Evolutionary conservation across 2,113 vertebrate genomes (phyloP).

Genomic region (Andinoacara biseriatus): DNA sequence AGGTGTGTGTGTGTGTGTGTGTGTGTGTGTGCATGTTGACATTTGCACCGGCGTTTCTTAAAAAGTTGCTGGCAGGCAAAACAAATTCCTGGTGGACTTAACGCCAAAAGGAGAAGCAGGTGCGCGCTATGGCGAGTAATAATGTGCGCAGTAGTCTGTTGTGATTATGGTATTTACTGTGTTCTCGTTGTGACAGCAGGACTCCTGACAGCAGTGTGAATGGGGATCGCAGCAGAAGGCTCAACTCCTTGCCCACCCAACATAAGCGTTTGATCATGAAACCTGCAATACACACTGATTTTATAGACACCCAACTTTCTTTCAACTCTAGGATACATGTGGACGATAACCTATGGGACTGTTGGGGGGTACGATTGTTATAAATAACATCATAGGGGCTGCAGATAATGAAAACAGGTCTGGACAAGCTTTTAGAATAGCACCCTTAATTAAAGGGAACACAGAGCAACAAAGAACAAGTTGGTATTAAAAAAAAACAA

Average conservation of each 20-base stretch:
- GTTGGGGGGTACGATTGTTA: constrained; percentile 33
- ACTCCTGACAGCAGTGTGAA: constrained; percentile 5
- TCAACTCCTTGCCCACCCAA: not conserved
- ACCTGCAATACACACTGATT: not conserved
- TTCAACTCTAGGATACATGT: not conserved
- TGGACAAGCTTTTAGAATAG: constrained; percentile 42
- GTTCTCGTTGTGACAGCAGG: not conserved
- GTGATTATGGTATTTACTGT: not conserved
- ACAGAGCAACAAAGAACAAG: not conserved
- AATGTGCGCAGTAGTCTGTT: not conserved
- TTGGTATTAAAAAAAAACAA: not conserved
- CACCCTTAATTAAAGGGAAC: constrained; percentile 41
- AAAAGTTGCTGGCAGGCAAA: constrained; percentile 5
- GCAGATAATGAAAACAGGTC: constrained; percentile 3
- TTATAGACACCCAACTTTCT: not conserved
- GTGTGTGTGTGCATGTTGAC: not conserved
- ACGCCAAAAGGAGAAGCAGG: constrained; percentile 15
- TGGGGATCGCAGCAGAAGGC: constrained; percentile 23
- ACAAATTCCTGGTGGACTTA: constrained; percentile 18
- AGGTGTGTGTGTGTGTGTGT: constrained; percentile 1
- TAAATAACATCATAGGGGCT: constrained; percentile 43
- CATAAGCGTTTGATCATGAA: not conserved
- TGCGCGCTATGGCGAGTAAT: not conserved
- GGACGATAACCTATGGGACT: not conserved
- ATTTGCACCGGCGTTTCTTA: not conserved